These are phyloP conservation scores for Catharus bicknelli DNA, from an alignment of 2,113 vertebrate genomes.

Conservation along the genomic window DNA sequence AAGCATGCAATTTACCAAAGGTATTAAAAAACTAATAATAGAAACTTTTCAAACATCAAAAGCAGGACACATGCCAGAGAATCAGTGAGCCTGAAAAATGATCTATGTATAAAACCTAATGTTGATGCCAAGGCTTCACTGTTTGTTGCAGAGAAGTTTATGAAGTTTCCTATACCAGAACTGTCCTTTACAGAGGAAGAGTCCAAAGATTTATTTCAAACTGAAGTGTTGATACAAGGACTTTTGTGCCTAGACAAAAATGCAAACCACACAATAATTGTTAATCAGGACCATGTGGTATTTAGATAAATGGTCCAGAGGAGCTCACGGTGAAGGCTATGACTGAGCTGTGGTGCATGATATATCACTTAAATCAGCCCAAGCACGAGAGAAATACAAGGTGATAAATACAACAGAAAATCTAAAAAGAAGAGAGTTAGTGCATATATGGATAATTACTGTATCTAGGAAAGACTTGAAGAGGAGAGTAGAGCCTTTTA, in stretches of 20 bases:
- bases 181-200: conserved; percentile 1
- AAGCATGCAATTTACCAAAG: not conserved
- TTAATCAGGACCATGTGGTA: conserved; percentile 36
- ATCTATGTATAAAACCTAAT: not conserved
- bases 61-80: not conserved
- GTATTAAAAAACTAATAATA: conserved; percentile 12
- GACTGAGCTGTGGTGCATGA: not conserved
- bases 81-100: not conserved
- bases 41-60: not conserved
- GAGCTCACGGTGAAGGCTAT: not conserved
- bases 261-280: conserved; percentile 21
- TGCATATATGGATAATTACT: not conserved
- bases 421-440: not conserved
- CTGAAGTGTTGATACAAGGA: conserved; percentile 45
- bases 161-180: not conserved
- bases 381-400: not conserved
- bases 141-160: not conserved
- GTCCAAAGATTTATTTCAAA: conserved; percentile 7
- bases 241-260: conserved; percentile 31
- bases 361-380: not conserved
- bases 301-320: conserved; percentile 43
- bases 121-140: not conserved
- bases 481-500: not conserved
- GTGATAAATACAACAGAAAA: conserved; percentile 1
- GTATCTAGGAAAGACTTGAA: not conserved